phyloP scores from a whole-genome alignment of 1,140 invertebrate genomes.

The Brachionus paranguensis region DNA sequence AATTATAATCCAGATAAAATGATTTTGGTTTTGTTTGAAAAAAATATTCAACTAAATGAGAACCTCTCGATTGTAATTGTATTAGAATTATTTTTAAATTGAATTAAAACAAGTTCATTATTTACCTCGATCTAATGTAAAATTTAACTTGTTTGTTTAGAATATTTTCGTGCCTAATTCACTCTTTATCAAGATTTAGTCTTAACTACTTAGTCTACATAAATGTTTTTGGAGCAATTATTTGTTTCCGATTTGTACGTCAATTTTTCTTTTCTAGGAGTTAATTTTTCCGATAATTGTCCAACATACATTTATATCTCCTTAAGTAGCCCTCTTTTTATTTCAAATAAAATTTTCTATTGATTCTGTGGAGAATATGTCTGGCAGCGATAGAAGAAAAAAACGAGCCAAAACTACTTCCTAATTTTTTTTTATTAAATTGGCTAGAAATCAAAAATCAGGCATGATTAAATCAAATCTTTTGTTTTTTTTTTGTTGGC shows the following conservation, averaged over 20 bases:
- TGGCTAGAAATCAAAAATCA: not conserved
- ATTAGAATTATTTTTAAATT: not conserved
- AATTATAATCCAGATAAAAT: slow-evolving; percentile 25
- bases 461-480: not conserved
- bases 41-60: not conserved
- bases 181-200: slow-evolving; percentile 19
- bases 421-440: not conserved
- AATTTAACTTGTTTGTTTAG: slow-evolving; percentile 14
- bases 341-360: not conserved
- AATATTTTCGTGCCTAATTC: not conserved
- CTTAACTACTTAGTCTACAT: not conserved
- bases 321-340: not conserved
- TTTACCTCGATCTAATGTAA: slow-evolving; percentile 1
- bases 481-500: not conserved
- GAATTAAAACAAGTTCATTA: not conserved
- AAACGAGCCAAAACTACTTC: not conserved
- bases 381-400: not conserved
- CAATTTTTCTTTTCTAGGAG: not conserved
- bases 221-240: not conserved
- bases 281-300: not conserved
- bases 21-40: not conserved
- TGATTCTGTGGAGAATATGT: not conserved
- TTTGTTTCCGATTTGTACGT: not conserved
- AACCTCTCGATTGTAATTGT: not conserved
- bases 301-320: not conserved